Conservation (phyloP, 2,888 invertebrate species). For the Drosophila austrosaltans region DNA sequence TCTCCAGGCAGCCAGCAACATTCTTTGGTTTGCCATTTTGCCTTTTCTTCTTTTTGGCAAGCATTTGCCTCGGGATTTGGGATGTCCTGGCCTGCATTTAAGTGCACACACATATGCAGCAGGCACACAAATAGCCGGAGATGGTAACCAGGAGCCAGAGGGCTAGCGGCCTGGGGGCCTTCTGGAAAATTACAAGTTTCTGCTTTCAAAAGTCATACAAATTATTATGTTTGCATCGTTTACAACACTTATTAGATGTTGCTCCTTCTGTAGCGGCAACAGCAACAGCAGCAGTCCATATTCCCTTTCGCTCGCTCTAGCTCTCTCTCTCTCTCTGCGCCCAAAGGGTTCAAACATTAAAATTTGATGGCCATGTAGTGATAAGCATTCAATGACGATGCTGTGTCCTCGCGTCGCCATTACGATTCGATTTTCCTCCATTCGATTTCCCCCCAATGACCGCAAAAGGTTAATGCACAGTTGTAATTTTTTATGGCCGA, state of each 20-base stretch:
- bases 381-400: conserved; percentile 71
- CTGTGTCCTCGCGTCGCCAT: conserved; percentile 53
- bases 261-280: conserved; percentile 27
- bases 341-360: conserved; percentile 76
- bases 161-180: conserved; percentile 52
- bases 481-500: conserved; percentile 78
- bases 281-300: conserved; percentile 1
- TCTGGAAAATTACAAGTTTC: conserved; percentile 78
- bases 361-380: conserved; percentile 78
- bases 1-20: conserved; percentile 31
- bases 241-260: conserved; percentile 75
- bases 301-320: conserved; percentile 10
- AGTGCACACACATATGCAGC: conserved; percentile 44
- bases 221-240: conserved; percentile 79
- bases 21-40: conserved; percentile 21
- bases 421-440: conserved; percentile 35
- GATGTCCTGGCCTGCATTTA: conserved; percentile 70
- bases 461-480: conserved; percentile 77
- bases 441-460: conserved; percentile 31
- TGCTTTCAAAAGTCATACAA: conserved; percentile 79
- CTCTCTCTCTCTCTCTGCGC: conserved; percentile 25
- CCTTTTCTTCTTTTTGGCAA: conserved; percentile 67
- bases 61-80: conserved; percentile 53
- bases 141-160: conserved; percentile 4
- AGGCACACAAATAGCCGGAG: not conserved